Base-by-base conservation (phyloP, 2,113 vertebrate genomes). In the Rhea americana region DNA sequence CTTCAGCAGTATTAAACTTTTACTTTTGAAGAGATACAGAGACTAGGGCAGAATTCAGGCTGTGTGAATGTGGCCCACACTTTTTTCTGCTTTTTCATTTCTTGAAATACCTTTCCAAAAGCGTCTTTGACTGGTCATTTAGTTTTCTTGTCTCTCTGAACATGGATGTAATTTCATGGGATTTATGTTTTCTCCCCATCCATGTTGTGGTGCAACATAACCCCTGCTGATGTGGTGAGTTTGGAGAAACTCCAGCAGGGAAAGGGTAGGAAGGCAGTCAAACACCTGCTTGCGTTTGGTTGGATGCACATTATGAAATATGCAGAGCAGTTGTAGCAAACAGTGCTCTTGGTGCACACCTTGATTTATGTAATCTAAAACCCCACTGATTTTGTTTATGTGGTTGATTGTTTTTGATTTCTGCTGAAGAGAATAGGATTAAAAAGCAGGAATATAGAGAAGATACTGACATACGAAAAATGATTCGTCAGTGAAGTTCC, bases 281-380 rank as follows among this genome's bases (percentile, higher is more conserved):
- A 35, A 51, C 0, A 0, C 77, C 48, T 37, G 48, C 56, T 37
- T 37, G n/a, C 1, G 1, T 74, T 78, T 12, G 2, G 26, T 1
- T 61, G 22, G 70, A 63, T 17, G 19, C 5, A 13, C 16, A 71
- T 48, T 59, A 22, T 76, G 71, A 87, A 65, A 62, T 20, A 47
- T 1, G 3, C 56, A 50, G 71, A 87, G 56, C 12, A 61, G 20
- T 22, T 71, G 65, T 61, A 86, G 55, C 47, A 75, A 90, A 76
- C 58, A 67, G 61, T 41, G 22, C 26, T 19, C 51, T 35, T 15
- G 20, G 14, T 10, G 20, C 41, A 59, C 41, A 58, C 30, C 28
- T 45, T 59, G 51, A 22, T 53, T 78, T 66, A 63, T 83, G 24
- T 5, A 25, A 68, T 32, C 21, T 37, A 48, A 72, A 90, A 4